phyloP scores from a whole-genome alignment of 2,797 vertebrate species.

The Alca torda region DNA sequence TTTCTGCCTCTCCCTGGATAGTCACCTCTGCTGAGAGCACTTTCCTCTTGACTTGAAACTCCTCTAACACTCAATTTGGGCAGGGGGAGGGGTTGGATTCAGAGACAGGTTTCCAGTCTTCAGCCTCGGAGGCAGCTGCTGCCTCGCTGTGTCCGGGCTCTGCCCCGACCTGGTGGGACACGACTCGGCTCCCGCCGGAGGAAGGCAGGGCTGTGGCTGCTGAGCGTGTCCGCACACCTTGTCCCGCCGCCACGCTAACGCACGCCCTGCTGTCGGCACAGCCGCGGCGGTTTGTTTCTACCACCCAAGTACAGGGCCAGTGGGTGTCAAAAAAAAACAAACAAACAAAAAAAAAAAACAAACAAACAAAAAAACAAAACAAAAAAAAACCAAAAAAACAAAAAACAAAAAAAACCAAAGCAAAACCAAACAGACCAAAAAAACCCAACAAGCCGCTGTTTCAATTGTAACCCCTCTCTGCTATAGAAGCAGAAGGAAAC shows the following conservation, averaged over 20 bases:
- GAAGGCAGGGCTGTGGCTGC: too few species aligned
- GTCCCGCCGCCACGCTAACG: too few species aligned
- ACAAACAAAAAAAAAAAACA: too few species aligned
- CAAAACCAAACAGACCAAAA: too few species aligned
- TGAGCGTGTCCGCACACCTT: too few species aligned
- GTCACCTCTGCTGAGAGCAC: neutral
- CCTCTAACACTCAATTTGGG: neutral
- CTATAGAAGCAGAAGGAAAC: neutral
- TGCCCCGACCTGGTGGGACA: accelerated
- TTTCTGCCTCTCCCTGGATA: neutral
- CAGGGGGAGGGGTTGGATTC: neutral
- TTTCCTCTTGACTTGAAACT: neutral
- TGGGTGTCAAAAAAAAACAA: too few species aligned
- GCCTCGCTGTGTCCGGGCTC: neutral
- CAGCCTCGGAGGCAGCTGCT: neutral
- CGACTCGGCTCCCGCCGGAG: neutral
- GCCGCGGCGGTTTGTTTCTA: neutral
- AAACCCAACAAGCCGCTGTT: too few species aligned
- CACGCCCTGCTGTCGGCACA: neutral
- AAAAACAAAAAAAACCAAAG: too few species aligned
- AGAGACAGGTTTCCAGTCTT: too few species aligned
- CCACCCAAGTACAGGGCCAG: too few species aligned
- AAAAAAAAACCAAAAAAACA: too few species aligned
- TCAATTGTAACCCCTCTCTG: neutral
- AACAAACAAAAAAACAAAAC: too few species aligned